A percentile compares a stretch with the other conserved stretches of the same genome.
These are phyloP conservation scores for Lasioglossum pauxillum DNA, from an alignment of 2,888 invertebrate species.

Conservation along the genomic window DNA sequence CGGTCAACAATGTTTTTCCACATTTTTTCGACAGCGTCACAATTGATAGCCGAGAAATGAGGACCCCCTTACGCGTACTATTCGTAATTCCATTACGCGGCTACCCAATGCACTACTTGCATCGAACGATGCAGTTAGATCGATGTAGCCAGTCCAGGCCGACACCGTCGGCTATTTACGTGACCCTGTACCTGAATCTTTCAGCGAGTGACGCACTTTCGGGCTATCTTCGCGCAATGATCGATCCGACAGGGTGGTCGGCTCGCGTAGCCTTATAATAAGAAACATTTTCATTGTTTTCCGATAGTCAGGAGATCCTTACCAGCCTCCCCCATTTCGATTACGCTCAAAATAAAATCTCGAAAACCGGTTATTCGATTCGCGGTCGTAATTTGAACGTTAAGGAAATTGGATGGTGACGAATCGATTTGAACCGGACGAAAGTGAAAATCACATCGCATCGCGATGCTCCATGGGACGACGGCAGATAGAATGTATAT, in stretches of 20 bases:
- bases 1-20: background rate
- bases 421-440: background rate
- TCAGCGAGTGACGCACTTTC: conserved; percentile 50
- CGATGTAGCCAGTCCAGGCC: conserved; percentile 43
- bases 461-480: background rate
- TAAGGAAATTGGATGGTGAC: background rate
- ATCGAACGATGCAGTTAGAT: conserved; percentile 53
- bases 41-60: too few species aligned
- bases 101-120: background rate
- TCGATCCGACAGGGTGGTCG: conserved; percentile 29
- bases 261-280: too few species aligned
- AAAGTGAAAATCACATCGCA: background rate
- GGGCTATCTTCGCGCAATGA: conserved; percentile 37
- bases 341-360: background rate
- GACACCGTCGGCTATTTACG: conserved; percentile 43
- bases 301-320: background rate
- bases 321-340: background rate
- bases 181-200: conserved; percentile 48
- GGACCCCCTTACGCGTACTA: too few species aligned
- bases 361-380: background rate
- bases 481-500: background rate
- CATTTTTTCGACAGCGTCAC: background rate
- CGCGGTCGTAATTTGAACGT: background rate
- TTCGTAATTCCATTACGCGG: too few species aligned
- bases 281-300: too few species aligned